A percentile compares a stretch with the other conserved stretches of the same genome.
phyloP scores from a whole-genome alignment of 2,113 vertebrate species.

The Triplophysa dalaica region DNA sequence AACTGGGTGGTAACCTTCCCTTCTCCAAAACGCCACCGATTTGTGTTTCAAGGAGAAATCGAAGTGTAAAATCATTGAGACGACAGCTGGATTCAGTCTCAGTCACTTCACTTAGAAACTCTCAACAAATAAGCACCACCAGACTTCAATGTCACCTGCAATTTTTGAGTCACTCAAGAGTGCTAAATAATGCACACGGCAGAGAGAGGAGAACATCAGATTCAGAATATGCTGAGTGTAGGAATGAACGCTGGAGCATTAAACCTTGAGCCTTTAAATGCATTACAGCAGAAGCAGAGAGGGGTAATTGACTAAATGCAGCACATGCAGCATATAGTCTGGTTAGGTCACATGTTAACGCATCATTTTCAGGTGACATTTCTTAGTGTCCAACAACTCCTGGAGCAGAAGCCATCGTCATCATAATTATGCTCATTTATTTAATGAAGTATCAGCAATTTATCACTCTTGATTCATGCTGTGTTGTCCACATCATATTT shows the following conservation, averaged over 20 bases:
- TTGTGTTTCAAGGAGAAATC: not conserved
- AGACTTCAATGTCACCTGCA: slow-evolving; percentile 34
- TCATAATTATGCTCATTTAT: not conserved
- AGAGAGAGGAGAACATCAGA: slow-evolving; percentile 4
- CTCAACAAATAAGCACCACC: slow-evolving; percentile 35
- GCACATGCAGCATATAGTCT: not conserved
- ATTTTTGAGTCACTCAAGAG: slow-evolving; percentile 33
- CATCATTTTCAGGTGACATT: slow-evolving; percentile 10
- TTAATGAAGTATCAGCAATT: not conserved
- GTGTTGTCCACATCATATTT: not conserved
- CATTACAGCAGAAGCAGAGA: not conserved
- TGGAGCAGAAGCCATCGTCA: not conserved
- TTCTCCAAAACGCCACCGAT: not conserved
- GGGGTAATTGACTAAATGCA: not conserved
- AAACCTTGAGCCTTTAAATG: slow-evolving; percentile 35
- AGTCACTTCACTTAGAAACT: slow-evolving; percentile 50
- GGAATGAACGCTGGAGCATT: not conserved
- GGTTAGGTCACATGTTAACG: not conserved
- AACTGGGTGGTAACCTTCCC: not conserved
- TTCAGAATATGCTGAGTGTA: not conserved
- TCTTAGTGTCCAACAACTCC: not conserved
- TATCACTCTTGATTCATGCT: not conserved
- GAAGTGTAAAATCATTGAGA: slow-evolving; percentile 6
- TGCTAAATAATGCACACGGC: slow-evolving; percentile 42
- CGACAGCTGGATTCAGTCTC: not conserved